These are phyloP conservation scores for Numenius phaeopus DNA, from an alignment of 2,797 vertebrate species.

Conservation along the genomic window DNA sequence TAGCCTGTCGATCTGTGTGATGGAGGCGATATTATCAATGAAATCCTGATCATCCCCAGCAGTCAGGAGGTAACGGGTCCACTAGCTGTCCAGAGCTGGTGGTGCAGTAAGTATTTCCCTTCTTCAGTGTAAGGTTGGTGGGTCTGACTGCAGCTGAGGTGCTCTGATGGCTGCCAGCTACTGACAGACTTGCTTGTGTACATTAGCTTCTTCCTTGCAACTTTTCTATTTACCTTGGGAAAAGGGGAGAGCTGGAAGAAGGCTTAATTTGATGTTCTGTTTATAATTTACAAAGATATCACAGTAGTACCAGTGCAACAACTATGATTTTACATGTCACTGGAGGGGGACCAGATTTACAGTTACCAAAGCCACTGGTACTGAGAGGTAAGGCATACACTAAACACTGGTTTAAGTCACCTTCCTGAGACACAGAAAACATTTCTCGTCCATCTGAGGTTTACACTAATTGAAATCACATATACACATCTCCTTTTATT, in stretches of 20 bases:
- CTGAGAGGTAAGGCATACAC: background rate
- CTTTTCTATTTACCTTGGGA: background rate
- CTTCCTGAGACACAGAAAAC: background rate
- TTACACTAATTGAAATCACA: background rate
- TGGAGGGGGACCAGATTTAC: background rate
- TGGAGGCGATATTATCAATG: rapidly evolving
- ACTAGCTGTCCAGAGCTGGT: background rate
- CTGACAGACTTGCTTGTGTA: background rate
- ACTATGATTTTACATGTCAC: background rate
- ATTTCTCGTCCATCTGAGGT: background rate
- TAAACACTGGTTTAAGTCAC: background rate
- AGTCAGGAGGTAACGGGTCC: background rate
- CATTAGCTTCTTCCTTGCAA: background rate
- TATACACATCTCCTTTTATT: background rate
- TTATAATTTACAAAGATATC: background rate
- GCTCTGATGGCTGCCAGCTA: background rate
- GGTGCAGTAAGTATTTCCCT: background rate
- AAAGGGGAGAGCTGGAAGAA: background rate
- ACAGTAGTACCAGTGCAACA: background rate
- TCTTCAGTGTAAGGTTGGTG: background rate
- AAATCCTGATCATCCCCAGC: background rate
- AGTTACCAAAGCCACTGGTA: background rate
- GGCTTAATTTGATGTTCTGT: background rate
- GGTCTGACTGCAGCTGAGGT: background rate
- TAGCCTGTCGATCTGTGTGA: background rate